Evolutionary conservation across 2,888 invertebrate species (phyloP).

Genomic region (Galerucella nymphaeae): DNA sequence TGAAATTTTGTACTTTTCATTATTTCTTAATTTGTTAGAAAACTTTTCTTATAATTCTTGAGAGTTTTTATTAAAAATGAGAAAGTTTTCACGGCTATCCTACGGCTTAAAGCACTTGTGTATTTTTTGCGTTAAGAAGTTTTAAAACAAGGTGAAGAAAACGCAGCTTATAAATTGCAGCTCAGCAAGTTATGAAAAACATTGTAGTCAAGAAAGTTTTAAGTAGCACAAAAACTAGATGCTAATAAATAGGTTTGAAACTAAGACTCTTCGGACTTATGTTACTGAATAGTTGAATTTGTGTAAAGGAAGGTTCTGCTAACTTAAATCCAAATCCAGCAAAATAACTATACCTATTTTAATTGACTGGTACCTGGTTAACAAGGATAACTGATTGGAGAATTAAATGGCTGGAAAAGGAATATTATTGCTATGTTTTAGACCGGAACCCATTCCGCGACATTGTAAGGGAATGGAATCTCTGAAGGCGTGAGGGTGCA

Average conservation of each 20-base stretch:
- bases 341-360: too few relatives aligned
- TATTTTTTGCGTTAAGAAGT: neutral
- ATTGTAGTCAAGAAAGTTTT: neutral
- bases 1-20: neutral
- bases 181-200: neutral
- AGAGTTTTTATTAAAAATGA: conserved; percentile 4
- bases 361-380: too few relatives aligned
- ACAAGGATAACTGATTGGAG: too few relatives aligned
- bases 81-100: neutral
- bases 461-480: too few relatives aligned
- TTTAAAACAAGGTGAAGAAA: neutral
- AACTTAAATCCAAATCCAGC: too few relatives aligned
- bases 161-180: neutral
- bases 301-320: neutral
- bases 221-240: neutral
- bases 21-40: conserved; percentile 1
- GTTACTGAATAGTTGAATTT: neutral
- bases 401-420: too few relatives aligned
- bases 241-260: neutral
- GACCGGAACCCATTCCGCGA: too few relatives aligned
- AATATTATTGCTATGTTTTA: too few relatives aligned
- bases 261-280: neutral
- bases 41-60: conserved; percentile 3
- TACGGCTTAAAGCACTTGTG: neutral
- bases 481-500: too few relatives aligned